Evolutionary conservation across 2,888 invertebrate species (phyloP), one percentile per base, ranked within the genome.

Genomic region (Pherbina coryleti): DNA sequence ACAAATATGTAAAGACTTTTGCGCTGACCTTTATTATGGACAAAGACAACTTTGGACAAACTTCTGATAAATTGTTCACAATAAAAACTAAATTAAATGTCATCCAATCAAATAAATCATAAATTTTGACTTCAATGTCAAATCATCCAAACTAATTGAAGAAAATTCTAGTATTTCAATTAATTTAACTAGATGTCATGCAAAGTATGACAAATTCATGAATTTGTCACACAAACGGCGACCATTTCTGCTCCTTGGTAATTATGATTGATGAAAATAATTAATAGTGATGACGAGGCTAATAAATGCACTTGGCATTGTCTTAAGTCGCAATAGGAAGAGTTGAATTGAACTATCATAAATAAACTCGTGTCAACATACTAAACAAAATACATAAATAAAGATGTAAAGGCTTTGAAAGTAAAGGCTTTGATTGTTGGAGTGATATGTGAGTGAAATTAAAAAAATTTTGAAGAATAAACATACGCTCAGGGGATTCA

Each of bases 251-350:
- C 44, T 25, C 9, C 44, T 25, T 19, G 14, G 22, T 69, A 22
- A 69, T 69, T 49, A 11, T 69, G 69, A 69, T 51, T 34, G 66
- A 66, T 37, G 34, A 44, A 14, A 44, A 19, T 37, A 37, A 66
- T 19, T 19, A 66, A 22, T 37, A 5, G 11, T 14, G 57, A 22
- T 28, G 28, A 60, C 11, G 9, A 28, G 22, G 14, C 19, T 14
- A 60, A n/a, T 8, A 55, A 60, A 28, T 60, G 9, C 5, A 5
- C 28, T 60, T 0, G 14, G 11, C 25, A 25, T 25, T 4, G 14
- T 22, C 11, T 14, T 28, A 60, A 8, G 57, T 9, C 4, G 22
- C 7, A 3, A 22, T 9, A 60, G 19, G 2, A 8, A 1, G 14
- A 60, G 25, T 9, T 22, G 57, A 28, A 22, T 60, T 14, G 7